Evolutionary conservation across 2,113 vertebrate species (phyloP).

Genomic region (Sturnira hondurensis): DNA sequence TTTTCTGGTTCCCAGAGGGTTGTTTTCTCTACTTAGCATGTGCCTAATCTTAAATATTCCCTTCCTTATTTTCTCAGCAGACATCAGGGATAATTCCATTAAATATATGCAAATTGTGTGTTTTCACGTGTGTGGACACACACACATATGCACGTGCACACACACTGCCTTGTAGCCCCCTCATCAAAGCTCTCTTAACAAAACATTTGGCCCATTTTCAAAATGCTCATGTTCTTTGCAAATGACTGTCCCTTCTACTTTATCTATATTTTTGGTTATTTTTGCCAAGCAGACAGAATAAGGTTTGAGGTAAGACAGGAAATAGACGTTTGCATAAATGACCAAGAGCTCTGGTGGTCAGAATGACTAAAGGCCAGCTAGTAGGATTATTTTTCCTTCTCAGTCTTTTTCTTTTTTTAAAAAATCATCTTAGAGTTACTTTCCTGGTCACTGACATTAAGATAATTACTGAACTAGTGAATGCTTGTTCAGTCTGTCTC

Average conservation of each 20-base stretch:
- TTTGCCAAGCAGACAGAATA: not conserved
- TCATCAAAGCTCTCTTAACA: not conserved
- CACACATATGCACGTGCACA: not conserved
- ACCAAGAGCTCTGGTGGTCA: not conserved
- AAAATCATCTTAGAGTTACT: not conserved
- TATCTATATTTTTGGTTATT: not conserved
- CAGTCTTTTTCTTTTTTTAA: not conserved
- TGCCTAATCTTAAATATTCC: constrained; percentile 55
- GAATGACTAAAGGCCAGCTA: not conserved
- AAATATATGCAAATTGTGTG: not conserved
- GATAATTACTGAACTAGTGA: not conserved
- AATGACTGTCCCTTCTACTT: not conserved
- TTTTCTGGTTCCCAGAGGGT: not conserved
- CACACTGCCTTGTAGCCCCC: not conserved
- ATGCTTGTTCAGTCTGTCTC: not conserved
- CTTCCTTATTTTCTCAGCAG: constrained; percentile 21
- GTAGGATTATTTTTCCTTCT: not conserved
- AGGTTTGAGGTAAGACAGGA: not conserved
- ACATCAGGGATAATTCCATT: constrained; percentile 50
- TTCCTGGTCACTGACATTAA: not conserved
- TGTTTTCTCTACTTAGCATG: constrained; percentile 58
- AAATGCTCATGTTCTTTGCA: not conserved
- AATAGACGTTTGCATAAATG: not conserved
- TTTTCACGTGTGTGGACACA: not conserved
- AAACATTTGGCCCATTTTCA: not conserved